phyloP scores from a whole-genome alignment of 1,140 invertebrate species.

The Drosophila auraria region DNA sequence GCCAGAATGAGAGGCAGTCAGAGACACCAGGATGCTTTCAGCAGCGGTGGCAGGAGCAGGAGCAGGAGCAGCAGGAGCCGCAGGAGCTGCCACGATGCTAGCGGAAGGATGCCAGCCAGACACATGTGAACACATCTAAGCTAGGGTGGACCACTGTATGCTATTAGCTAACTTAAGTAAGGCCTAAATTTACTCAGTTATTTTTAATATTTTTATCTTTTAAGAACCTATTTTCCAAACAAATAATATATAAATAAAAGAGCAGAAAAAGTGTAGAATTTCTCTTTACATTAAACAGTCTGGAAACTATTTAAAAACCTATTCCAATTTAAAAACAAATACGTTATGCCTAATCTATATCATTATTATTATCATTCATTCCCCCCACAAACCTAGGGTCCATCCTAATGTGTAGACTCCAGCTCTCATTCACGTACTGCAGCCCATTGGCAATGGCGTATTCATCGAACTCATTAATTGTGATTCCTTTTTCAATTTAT shows the following conservation, averaged over 20 bases:
- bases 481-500: constrained; percentile 82
- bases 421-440: constrained; percentile 19
- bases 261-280: no score
- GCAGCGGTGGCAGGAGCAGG: constrained; percentile 15
- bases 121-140: constrained; percentile 24
- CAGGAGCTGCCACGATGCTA: constrained; percentile 19
- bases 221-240: no score
- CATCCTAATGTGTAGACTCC: constrained; percentile 22
- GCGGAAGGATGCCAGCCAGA: constrained; percentile 44
- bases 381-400: background rate
- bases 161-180: background rate
- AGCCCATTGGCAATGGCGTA: constrained; percentile 58
- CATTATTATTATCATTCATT: background rate
- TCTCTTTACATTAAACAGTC: no score
- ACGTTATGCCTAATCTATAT: no score
- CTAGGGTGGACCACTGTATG: constrained; percentile 21
- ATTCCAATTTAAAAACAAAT: no score
- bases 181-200: no score
- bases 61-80: background rate
- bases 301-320: no score
- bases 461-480: constrained; percentile 83
- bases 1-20: constrained; percentile 60
- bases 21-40: constrained; percentile 49
- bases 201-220: no score
- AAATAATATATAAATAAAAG: no score